A percentile compares a stretch with the other conserved stretches of the same genome.
phyloP scores from a whole-genome alignment of 2,797 vertebrate genomes.

The Denticeps clupeoides region DNA sequence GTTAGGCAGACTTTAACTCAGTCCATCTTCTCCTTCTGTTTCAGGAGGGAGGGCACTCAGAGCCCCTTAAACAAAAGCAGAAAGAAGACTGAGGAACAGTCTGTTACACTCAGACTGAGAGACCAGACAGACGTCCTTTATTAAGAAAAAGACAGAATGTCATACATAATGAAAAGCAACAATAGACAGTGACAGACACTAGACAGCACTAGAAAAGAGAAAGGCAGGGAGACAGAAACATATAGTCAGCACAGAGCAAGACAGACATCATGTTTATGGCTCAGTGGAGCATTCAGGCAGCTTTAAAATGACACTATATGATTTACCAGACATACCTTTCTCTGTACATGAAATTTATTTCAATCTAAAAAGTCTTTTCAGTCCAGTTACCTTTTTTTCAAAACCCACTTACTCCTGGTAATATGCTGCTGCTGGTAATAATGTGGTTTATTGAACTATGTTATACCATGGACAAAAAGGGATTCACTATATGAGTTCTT shows the following conservation, averaged over 20 bases:
- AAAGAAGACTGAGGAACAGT: constrained; percentile 52
- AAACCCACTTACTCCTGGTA: no score
- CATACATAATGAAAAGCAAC: not conserved
- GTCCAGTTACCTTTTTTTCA: no score
- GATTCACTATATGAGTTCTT: no score
- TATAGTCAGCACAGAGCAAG: no score
- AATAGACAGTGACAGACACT: no score
- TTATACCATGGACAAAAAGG: no score
- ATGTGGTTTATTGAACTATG: no score
- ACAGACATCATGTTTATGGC: constrained; percentile 14
- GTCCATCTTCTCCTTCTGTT: constrained; percentile 70
- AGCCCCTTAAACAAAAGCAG: constrained; percentile 68
- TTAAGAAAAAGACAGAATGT: constrained; percentile 13
- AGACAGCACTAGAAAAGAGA: not conserved
- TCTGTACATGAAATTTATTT: not conserved
- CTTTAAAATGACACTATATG: constrained; percentile 21
- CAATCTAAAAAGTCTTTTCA: no score
- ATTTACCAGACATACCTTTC: not conserved
- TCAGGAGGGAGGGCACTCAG: constrained; percentile 63
- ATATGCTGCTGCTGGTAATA: no score
- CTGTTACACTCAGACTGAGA: no score
- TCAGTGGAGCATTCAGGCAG: constrained; percentile 39
- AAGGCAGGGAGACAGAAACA: constrained; percentile 6
- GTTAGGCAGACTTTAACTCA: constrained; percentile 36
- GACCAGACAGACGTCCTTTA: no score